A percentile compares a stretch with the other conserved stretches of the same genome.
phyloP scores from a whole-genome alignment of 2,888 invertebrate species.

The Furcula furcula region DNA sequence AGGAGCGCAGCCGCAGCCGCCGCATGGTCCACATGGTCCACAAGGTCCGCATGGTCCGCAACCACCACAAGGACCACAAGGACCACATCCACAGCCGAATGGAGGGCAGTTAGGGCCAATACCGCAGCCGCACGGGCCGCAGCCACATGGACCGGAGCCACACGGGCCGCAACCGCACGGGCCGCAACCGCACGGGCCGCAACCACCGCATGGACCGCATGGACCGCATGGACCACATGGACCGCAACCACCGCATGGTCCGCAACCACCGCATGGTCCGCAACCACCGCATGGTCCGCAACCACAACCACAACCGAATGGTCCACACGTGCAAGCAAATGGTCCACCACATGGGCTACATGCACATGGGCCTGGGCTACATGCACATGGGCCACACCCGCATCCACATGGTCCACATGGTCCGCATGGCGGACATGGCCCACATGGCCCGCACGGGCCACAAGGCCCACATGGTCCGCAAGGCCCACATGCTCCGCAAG shows the following conservation, averaged over 20 bases:
- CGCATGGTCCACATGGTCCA: constrained; percentile 9
- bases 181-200: constrained; percentile 29
- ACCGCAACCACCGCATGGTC: constrained; percentile 19
- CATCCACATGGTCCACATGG: constrained; percentile 7
- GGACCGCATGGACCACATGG: constrained; percentile 19
- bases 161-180: constrained; percentile 24
- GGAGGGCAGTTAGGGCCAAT: no score
- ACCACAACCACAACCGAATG: no score
- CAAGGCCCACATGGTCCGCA: constrained; percentile 6
- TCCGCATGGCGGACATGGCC: constrained; percentile 1
- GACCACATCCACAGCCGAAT: constrained; percentile 7
- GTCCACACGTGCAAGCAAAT: constrained; percentile 10
- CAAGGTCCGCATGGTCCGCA: constrained; percentile 24
- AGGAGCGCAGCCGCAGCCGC: constrained; percentile 22
- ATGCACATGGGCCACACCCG: no score
- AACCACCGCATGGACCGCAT: constrained; percentile 9
- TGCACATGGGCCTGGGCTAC: constrained; percentile 5
- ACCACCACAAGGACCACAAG: constrained; percentile 18
- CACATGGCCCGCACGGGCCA: constrained; percentile 7
- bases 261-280: constrained; percentile 23
- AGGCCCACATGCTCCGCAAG: neutral
- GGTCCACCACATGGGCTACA: constrained; percentile 13
- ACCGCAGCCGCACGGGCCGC: constrained; percentile 18
- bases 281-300: constrained; percentile 20
- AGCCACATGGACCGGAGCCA: constrained; percentile 19